A percentile compares a stretch with the other conserved stretches of the same genome.
phyloP scores from a whole-genome alignment of 2,888 invertebrate species.

The Sphaeridia pumilis region DNA sequence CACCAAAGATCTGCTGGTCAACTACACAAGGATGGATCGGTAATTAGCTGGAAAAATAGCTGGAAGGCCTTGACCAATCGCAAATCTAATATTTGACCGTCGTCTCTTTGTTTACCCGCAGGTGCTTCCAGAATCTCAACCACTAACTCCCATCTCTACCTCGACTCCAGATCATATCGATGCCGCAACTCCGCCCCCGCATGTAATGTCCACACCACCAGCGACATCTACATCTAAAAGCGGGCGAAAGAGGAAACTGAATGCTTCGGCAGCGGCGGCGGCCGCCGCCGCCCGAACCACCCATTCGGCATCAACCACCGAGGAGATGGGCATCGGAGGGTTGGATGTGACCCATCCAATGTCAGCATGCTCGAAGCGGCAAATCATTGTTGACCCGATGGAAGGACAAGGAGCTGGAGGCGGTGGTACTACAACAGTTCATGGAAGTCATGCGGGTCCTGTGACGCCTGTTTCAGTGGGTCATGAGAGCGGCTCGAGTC shows the following conservation, averaged over 20 bases:
- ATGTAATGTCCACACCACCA: slow-evolving; percentile 37
- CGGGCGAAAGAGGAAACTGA: slow-evolving; percentile 39
- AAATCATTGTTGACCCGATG: slow-evolving; percentile 37
- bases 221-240: slow-evolving; percentile 36
- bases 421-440: no score
- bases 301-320: slow-evolving; percentile 1
- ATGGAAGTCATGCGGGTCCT: slow-evolving; percentile 14
- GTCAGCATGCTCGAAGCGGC: slow-evolving; percentile 33
- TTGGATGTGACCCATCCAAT: no score
- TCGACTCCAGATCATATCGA: slow-evolving; percentile 33
- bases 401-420: no score
- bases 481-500: slow-evolving; percentile 34
- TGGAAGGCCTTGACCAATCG: no score
- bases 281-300: slow-evolving; percentile 3
- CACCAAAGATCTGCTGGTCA: slow-evolving; percentile 14
- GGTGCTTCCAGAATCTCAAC: slow-evolving; percentile 35
- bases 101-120: slow-evolving; percentile 14
- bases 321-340: slow-evolving; percentile 6
- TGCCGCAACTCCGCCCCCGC: slow-evolving; percentile 32
- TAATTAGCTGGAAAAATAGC: slow-evolving; percentile 5
- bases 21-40: slow-evolving; percentile 12
- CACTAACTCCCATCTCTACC: slow-evolving; percentile 35
- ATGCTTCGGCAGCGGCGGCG: slow-evolving; percentile 2
- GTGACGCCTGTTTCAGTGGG: slow-evolving; percentile 30
- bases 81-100: no score